Evolutionary conservation across 1,140 invertebrate genomes (phyloP).

Genomic region (Platyscapa corneri): DNA sequence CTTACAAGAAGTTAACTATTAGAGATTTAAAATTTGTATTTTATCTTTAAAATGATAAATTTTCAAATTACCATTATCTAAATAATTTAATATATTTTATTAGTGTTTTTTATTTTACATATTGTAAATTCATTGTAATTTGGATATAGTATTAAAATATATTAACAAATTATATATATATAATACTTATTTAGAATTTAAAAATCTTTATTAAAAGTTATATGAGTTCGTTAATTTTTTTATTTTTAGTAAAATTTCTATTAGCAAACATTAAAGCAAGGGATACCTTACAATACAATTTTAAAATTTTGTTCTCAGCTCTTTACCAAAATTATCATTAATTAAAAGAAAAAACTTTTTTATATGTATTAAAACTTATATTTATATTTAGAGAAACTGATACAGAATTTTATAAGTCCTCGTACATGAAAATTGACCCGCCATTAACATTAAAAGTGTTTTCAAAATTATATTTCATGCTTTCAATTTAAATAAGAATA

Average conservation of each 20-base stretch:
- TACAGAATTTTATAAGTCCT: conserved; percentile 17
- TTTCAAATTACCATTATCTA: not conserved
- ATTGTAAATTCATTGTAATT: too few relatives aligned
- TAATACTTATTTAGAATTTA: not conserved
- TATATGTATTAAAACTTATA: conserved; percentile 9
- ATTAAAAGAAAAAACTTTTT: conserved; percentile 20
- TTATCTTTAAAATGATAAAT: not conserved
- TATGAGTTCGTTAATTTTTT: not conserved
- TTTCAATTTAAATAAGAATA: not conserved
- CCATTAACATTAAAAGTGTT: not conserved
- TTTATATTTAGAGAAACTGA: conserved; percentile 29
- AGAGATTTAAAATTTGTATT: not conserved
- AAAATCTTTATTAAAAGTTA: not conserved
- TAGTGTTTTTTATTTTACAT: too few relatives aligned
- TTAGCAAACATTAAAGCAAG: conserved; percentile 13
- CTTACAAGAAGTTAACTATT: conserved; percentile 17
- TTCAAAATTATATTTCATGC: not conserved
- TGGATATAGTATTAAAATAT: not conserved
- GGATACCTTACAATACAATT: not conserved
- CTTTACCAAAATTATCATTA: conserved; percentile 41
- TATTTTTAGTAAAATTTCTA: not conserved
- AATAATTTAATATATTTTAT: not conserved
- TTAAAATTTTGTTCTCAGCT: conserved; percentile 38
- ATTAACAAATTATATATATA: too few relatives aligned
- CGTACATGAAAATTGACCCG: not conserved